phyloP scores from a whole-genome alignment of 2,797 vertebrate genomes.

The Chelonia mydas region DNA sequence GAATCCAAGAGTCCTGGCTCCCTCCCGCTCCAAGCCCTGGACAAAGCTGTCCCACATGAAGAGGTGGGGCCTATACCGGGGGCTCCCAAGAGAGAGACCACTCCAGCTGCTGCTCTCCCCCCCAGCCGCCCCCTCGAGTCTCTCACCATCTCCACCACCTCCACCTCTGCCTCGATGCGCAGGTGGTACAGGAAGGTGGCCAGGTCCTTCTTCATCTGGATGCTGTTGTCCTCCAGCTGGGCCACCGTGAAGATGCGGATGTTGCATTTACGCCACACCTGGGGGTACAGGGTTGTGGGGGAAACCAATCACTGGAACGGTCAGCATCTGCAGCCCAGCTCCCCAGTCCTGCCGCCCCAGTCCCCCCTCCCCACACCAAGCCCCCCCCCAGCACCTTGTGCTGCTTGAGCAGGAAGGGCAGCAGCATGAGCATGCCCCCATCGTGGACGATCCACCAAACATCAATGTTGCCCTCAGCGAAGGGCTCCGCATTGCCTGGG shows the following conservation, averaged over 20 bases:
- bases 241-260: constrained; percentile 99
- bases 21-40: not conserved
- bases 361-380: accelerated
- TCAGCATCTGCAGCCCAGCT: not conserved
- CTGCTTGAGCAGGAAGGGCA: constrained; percentile 96
- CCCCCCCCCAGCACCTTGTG: constrained; percentile 88
- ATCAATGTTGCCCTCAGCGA: constrained; percentile 94
- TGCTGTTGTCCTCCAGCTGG: constrained; percentile 98
- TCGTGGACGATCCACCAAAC: constrained; percentile 99
- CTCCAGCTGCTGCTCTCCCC: no score
- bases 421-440: constrained; percentile 97
- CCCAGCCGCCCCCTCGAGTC: accelerated
- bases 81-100: no score
- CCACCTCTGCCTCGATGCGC: constrained; percentile 93
- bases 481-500: constrained; percentile 94
- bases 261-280: constrained; percentile 99
- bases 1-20: not conserved
- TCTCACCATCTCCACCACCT: constrained; percentile 98
- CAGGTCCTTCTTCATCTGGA: constrained; percentile 99
- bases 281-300: not conserved
- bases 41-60: no score
- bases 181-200: constrained; percentile 97
- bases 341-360: not conserved
- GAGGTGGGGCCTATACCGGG: no score
- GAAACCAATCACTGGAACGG: not conserved